Percentiles rank a stretch among this genome's conserved stretches.
These are phyloP conservation scores for Apeltes quadracus DNA, from an alignment of 2,113 vertebrate genomes.

Conservation along the genomic window DNA sequence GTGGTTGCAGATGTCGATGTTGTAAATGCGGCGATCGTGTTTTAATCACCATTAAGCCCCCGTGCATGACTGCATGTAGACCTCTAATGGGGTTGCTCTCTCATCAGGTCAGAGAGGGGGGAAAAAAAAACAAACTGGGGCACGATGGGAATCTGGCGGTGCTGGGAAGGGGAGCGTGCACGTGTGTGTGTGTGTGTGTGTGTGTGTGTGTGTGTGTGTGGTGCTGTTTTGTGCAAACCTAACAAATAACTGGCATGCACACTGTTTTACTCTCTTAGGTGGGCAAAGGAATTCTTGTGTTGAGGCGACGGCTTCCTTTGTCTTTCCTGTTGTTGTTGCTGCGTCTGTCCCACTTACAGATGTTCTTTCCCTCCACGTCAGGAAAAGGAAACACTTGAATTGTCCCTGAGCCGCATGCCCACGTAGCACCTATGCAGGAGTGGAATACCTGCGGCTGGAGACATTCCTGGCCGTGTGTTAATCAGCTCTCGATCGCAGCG, in stretches of 20 bases:
- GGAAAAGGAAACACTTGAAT: slow-evolving; percentile 74
- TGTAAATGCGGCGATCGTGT: slow-evolving; percentile 59
- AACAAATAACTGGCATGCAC: slow-evolving; percentile 63
- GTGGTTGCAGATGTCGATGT: slow-evolving; percentile 53
- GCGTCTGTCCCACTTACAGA: slow-evolving; percentile 28
- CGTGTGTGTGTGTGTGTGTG: not conserved
- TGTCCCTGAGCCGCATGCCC: slow-evolving; percentile 37
- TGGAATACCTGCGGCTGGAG: slow-evolving; percentile 53
- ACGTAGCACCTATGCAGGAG: slow-evolving; percentile 32
- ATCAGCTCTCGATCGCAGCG: slow-evolving; percentile 8
- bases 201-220: not conserved
- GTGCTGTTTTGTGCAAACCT: slow-evolving; percentile 46
- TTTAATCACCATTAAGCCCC: slow-evolving; percentile 74
- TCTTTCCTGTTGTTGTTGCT: slow-evolving; percentile 78
- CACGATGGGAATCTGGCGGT: slow-evolving; percentile 40
- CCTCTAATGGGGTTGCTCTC: slow-evolving; percentile 47
- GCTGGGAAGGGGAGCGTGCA: not conserved
- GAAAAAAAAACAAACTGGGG: slow-evolving; percentile 39
- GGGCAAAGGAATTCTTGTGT: slow-evolving; percentile 54
- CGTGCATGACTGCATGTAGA: slow-evolving; percentile 58
- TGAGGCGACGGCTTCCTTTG: slow-evolving; percentile 66
- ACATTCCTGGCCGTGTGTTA: slow-evolving; percentile 9
- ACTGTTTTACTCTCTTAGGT: slow-evolving; percentile 9
- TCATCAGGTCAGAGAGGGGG: slow-evolving; percentile 32
- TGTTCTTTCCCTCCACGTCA: slow-evolving; percentile 55